Conservation (phyloP, 2,113 vertebrate genomes). For the Pteropus alecto region DNA sequence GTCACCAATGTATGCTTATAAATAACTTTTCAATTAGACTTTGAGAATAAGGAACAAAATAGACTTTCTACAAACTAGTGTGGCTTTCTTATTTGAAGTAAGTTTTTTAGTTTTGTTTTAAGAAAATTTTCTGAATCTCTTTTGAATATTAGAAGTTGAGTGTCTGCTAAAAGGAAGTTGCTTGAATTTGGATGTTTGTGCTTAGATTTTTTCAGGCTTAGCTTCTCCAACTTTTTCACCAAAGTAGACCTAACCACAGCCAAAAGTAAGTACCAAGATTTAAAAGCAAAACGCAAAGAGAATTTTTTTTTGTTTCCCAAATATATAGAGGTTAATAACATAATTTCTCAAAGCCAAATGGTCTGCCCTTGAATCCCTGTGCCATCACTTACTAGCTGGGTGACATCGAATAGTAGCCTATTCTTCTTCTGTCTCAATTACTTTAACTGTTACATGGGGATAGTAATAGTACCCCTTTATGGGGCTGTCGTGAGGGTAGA, state of each 20-base stretch:
- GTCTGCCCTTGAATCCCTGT: neutral
- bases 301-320: neutral
- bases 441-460: neutral
- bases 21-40: constrained; percentile 47
- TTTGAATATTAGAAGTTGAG: neutral
- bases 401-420: neutral
- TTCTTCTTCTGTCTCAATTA: neutral
- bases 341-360: neutral
- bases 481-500: neutral
- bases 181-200: neutral
- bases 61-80: constrained; percentile 42
- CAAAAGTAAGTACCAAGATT: neutral
- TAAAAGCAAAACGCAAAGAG: neutral
- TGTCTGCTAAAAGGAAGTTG: constrained; percentile 1
- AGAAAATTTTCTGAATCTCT: constrained; percentile 42
- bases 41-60: constrained; percentile 31
- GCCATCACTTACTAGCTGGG: neutral
- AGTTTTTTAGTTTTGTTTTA: constrained; percentile 49
- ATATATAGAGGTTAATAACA: neutral
- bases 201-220: constrained; percentile 23
- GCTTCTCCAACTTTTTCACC: neutral
- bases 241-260: neutral
- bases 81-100: constrained; percentile 63
- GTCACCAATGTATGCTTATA: neutral
- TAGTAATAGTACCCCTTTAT: neutral